Evolutionary conservation across 2,797 vertebrate species (phyloP), one percentile per base, ranked within the genome.

Genomic region (Phoeniculus purpureus): DNA sequence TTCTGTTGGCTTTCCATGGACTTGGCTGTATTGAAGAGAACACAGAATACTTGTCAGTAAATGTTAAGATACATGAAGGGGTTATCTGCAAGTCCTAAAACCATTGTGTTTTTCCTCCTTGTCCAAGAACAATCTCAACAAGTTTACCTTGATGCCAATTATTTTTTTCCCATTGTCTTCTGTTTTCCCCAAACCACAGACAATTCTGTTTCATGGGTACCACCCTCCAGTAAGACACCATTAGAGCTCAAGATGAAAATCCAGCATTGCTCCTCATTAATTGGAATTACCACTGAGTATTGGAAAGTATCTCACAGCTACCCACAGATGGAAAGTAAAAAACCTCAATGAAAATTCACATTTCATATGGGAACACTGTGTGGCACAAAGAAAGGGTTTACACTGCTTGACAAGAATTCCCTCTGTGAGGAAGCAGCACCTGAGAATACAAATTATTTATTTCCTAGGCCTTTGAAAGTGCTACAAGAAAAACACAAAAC

Each of bases 1-100:
- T 98, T 96, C 98, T 98, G 94, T 98, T 98, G 87, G 98, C 94
- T 98, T 99, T 99, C 99, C 99, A 99, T 71, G 98, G 98, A 82
- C 96, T 98, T 96, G 98, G 96, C 98, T 98, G 83, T n/a, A 93
- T 82, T 62, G 86, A 89, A 95, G 64, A 96, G 85, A 92, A 78
- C 59, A 95, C 22, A 85, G 78, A 64, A 87, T 8, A 91, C 29
- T 29, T 31, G 23, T 58, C 17, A 89, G 31, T 74, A 79, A 92
- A 62, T 26, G 21, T 22, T 22, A 85, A 40, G 40, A 72, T 16
- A 72, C 7, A 81, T 64, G 54, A 37, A 79, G 10, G 15, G 12
- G 14, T 9, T 81, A 29, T 19, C 85, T 90, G 14, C 15, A 76
- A 75, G 20, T 17, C 82, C 0, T 51, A 55, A 85, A 92, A 51